Conservation (phyloP, 2,888 invertebrate species). For the Agrotis ipsilon region DNA sequence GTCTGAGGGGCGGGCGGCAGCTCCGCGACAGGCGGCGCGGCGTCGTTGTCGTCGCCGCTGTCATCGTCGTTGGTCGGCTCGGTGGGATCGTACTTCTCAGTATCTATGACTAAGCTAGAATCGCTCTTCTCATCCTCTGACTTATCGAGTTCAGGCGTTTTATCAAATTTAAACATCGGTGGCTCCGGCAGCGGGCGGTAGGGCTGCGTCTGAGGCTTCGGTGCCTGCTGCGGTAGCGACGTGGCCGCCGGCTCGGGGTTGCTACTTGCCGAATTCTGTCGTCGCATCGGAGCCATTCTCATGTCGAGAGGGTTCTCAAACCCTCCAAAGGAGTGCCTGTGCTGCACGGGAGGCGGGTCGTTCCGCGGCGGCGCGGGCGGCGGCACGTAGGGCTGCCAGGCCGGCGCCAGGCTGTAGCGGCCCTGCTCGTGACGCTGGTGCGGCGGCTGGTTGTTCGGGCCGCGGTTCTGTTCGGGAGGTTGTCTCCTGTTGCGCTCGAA, state of each 20-base stretch:
- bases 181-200: conserved; percentile 80
- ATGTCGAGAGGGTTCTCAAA: conserved; percentile 83
- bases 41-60: conserved; percentile 75
- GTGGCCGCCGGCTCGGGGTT: conserved; percentile 25
- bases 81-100: conserved; percentile 91
- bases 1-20: conserved; percentile 8
- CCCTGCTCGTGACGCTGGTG: conserved; percentile 53
- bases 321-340: conserved; percentile 79
- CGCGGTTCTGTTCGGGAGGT: conserved; percentile 48
- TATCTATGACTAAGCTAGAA: conserved; percentile 91
- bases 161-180: conserved; percentile 80
- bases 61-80: conserved; percentile 88
- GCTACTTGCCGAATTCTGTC: conserved; percentile 56
- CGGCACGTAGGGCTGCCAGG: conserved; percentile 74
- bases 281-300: conserved; percentile 74
- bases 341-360: conserved; percentile 57
- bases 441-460: conserved; percentile 37
- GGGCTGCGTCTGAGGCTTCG: conserved; percentile 57
- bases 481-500: conserved; percentile 68
- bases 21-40: conserved; percentile 13
- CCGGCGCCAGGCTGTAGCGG: conserved; percentile 60
- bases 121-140: conserved; percentile 91
- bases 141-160: conserved; percentile 78
- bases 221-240: conserved; percentile 37
- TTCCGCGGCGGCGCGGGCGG: conserved; percentile 50